Percentiles rank a stretch among this genome's conserved stretches.
Conservation (phyloP, 2,888 invertebrate genomes). For the Habroteleia sp. region DNA sequence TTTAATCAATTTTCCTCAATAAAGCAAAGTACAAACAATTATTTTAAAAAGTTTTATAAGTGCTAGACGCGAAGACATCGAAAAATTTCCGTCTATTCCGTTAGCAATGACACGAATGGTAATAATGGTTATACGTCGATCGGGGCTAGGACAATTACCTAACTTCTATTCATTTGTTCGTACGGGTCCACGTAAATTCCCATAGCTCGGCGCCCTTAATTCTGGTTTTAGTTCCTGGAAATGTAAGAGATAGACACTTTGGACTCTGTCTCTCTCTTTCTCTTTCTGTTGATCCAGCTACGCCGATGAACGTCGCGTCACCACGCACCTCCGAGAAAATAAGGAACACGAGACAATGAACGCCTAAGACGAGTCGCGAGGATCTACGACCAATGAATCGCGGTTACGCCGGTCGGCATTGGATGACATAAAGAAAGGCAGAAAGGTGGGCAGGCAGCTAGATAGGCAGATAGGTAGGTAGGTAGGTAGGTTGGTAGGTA, state of each 20-base stretch:
- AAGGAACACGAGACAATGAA: constrained; percentile 45
- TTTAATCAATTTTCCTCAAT: no score
- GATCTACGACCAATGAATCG: constrained; percentile 23
- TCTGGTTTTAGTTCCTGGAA: constrained; percentile 52
- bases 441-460: constrained; percentile 30
- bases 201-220: constrained; percentile 61
- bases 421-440: constrained; percentile 28
- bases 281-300: no score
- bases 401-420: constrained; percentile 26
- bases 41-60: neutral
- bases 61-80: no score
- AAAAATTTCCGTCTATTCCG: no score
- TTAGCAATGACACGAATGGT: constrained; percentile 4
- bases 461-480: constrained; percentile 15
- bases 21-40: no score
- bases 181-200: constrained; percentile 34
- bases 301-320: constrained; percentile 30
- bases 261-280: neutral
- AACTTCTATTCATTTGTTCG: constrained; percentile 23
- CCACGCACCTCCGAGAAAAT: constrained; percentile 22
- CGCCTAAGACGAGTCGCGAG: constrained; percentile 32
- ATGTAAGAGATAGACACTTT: constrained; percentile 39
- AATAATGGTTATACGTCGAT: constrained; percentile 5
- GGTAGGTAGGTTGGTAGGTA: constrained; percentile 11
- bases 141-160: constrained; percentile 28